Evolutionary conservation across 1,140 invertebrate genomes (phyloP).

Genomic region (Dinothrombium tinctorium): DNA sequence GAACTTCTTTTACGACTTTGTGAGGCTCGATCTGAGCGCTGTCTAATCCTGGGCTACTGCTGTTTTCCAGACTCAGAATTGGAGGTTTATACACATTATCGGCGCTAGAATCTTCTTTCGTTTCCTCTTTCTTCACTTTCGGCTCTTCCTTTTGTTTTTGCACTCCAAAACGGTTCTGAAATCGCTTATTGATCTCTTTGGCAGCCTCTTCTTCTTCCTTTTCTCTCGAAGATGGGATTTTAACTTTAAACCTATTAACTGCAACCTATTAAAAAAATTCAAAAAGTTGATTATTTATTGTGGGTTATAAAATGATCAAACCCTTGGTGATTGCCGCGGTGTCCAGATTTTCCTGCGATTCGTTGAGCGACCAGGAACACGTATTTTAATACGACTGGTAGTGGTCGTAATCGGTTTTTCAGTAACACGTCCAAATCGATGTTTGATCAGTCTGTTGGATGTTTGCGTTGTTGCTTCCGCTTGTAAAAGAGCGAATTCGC

Average conservation of each 20-base stretch:
- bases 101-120: no score
- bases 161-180: slow-evolving; percentile 6
- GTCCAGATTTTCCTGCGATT: not conserved
- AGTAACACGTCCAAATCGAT: no score
- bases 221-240: slow-evolving; percentile 5
- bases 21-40: slow-evolving; percentile 12
- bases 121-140: not conserved
- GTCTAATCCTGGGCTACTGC: not conserved
- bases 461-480: no score
- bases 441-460: no score
- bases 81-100: not conserved
- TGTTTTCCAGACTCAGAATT: not conserved
- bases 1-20: slow-evolving; percentile 13
- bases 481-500: no score
- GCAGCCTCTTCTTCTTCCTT: slow-evolving; percentile 3
- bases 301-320: not conserved
- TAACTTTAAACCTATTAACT: slow-evolving; percentile 17
- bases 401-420: not conserved
- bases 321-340: slow-evolving; percentile 2
- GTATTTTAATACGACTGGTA: not conserved
- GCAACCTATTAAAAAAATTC: slow-evolving; percentile 11
- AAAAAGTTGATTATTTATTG: not conserved
- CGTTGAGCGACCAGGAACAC: not conserved
- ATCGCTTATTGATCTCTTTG: slow-evolving; percentile 1
- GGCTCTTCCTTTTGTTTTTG: not conserved